These are phyloP conservation scores for Ceratina calcarata DNA, from an alignment of 1,140 invertebrate species.

Conservation along the genomic window DNA sequence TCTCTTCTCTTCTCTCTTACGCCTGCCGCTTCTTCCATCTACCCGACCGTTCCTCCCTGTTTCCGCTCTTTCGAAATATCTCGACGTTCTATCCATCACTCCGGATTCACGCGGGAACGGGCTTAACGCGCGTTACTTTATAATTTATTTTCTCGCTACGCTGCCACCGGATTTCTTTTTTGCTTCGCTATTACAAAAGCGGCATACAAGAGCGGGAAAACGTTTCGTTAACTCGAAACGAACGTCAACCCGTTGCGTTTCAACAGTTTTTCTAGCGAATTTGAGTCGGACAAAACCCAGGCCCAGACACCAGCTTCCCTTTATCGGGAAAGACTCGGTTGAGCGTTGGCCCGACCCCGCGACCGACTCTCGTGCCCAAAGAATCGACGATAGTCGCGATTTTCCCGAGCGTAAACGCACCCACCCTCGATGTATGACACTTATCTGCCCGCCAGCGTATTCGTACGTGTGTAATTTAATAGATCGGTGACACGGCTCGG, in stretches of 20 bases:
- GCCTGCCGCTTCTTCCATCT: background rate
- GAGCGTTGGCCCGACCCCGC: background rate
- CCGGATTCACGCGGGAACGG: constrained; percentile 40
- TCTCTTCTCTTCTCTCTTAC: background rate
- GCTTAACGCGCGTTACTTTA: constrained; percentile 48
- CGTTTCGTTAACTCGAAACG: constrained; percentile 16
- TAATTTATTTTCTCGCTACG: constrained; percentile 43
- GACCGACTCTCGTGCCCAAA: background rate
- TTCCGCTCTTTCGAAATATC: constrained; percentile 41
- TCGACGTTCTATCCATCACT: constrained; percentile 48
- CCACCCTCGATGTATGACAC: constrained; percentile 6
- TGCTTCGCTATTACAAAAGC: background rate
- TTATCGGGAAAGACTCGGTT: constrained; percentile 16
- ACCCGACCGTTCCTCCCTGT: background rate
- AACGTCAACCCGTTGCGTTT: constrained; percentile 13
- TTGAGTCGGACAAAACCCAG: constrained; percentile 34
- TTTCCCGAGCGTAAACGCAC: constrained; percentile 18
- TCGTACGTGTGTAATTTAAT: constrained; percentile 46
- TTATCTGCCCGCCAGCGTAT: constrained; percentile 23
- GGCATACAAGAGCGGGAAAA: background rate
- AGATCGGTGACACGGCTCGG: constrained; percentile 41
- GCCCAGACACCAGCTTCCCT: constrained; percentile 21
- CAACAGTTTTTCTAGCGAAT: constrained; percentile 27
- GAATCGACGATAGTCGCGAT: constrained; percentile 20
- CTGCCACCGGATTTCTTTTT: background rate